These are phyloP conservation scores for Astropecten irregularis DNA, from an alignment of 53 echinoderm and acorn worm species.

Conservation along the genomic window DNA sequence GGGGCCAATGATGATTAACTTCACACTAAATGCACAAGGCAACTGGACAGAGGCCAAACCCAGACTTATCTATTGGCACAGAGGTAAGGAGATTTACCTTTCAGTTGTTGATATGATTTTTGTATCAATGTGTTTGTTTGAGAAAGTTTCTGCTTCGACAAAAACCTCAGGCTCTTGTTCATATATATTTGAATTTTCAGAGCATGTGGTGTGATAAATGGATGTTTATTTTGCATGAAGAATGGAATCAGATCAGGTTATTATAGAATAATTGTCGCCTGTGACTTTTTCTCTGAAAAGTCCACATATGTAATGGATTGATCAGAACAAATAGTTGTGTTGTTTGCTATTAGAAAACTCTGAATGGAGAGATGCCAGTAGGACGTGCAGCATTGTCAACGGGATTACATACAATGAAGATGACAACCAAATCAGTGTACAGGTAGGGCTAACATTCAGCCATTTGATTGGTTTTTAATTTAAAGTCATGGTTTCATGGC, in stretches of 20 bases:
- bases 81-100: slow-evolving; percentile 12
- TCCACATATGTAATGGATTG: too few species aligned
- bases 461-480: neutral
- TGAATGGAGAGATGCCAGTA: slow-evolving; percentile 49
- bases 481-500: neutral
- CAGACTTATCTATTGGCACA: slow-evolving; percentile 56
- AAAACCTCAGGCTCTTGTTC: too few species aligned
- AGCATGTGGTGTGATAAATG: too few species aligned
- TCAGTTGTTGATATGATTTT: too few species aligned
- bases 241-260: too few species aligned
- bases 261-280: too few species aligned
- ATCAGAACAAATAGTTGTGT: too few species aligned
- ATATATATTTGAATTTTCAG: too few species aligned
- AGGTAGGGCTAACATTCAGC: neutral
- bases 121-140: too few species aligned
- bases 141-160: too few species aligned
- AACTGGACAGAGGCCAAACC: slow-evolving; percentile 41
- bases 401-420: neutral
- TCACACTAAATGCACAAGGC: slow-evolving; percentile 11
- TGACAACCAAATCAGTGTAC: slow-evolving; percentile 2
- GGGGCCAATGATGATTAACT: slow-evolving; percentile 51
- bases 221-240: too few species aligned
- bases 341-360: neutral
- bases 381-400: slow-evolving; percentile 36
- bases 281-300: too few species aligned